Base-by-base conservation (phyloP, 2,888 invertebrate genomes). In the Apotomis betuletana region DNA sequence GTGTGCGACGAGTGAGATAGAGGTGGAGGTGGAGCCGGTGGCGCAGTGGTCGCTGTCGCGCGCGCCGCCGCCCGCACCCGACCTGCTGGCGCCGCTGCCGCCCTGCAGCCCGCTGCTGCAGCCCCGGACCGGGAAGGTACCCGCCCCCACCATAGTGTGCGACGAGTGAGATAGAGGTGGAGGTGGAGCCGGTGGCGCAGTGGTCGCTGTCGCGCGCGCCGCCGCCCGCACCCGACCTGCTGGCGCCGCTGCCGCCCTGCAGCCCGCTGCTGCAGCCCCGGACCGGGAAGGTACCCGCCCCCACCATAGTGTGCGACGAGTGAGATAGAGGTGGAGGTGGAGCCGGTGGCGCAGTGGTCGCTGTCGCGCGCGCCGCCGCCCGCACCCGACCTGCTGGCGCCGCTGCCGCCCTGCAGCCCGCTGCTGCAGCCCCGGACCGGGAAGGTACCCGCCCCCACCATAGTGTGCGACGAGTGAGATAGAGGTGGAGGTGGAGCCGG, bases 271-370 rank as follows among this genome's bases (percentile, higher is more conserved):
- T 93, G 75, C 89, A 89, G 75, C 87, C 87, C 41, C 78, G 78
- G 57, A 77, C 79, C 36, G 84, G 84, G 73, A 75, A 84, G 80
- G 89, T 89, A 27, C 27, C 27, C 2, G 2, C 27, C 27, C 27
- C 2, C 27, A 27, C 27, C 27, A 41, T 6, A 41, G 94, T 97
- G 71, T 96, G 97, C 86, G 97, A 98, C 89, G 97, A 98, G 82
- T 96, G 97, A 0, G 12, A 96, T 98, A 76, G 98, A 98, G 85
- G 87, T 99, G 80, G 95, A 96, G 63, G 97, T 98, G 73, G 96
- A 96, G 83, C 96, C 97, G 0, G 96, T 96, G 82, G 97, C 97
- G 15, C 98, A 98, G 90, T 99, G 99, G 99, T 95, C 95, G 72
- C 94, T 99, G 75, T 95, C 96, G 78, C 94, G 97, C 58, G 94